Base-by-base conservation (phyloP, 2,113 vertebrate genomes). In the Narcine bancroftii region DNA sequence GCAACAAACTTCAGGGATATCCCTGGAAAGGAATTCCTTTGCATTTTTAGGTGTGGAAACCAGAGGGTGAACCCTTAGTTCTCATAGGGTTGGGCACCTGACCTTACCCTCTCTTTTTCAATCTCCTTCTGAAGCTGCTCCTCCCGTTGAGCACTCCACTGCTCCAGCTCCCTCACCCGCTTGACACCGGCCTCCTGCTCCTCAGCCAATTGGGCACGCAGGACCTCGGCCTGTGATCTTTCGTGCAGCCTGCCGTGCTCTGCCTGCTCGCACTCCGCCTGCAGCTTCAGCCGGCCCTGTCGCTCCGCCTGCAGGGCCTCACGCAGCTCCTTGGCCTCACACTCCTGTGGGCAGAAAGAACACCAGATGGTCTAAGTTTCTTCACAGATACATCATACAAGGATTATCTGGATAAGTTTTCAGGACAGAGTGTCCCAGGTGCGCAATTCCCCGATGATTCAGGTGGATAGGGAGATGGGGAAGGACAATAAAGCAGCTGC, bases 81-180 rank as follows among this genome's bases (percentile, higher is more conserved):
- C 24, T 76, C 39, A 17, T 17, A 39, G 3, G 73, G 73, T 6
- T 2, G 66, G 66, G 0, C 1, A 63, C 45, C 4, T 9, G 45
- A 0, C 5, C 93, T 94, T 91, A 97, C 96, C 95, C 94, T 95
- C 69, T 96, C 95, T 71, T 89, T 94, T 19, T 96, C 94, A 77
- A 96, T 39, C 81, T 96, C 94, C 21, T 69, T 85, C 2, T 77
- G 93, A 71, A 92, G 50, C 50, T 95, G 93, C n/a, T 94, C 94
- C 92, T 94, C 94, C 79, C 93, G 92, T 0, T 87, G 73, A 50
- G 93, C 93, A 60, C 71, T 92, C 45, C 85, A 93, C 13, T 95
- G 94, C 92, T 95, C 94, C 45, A 96, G 94, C 92, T 95, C 93
- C 50, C 71, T 93, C 76, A 95, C 95, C 39, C 94, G 94, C 79